A percentile compares a stretch with the other conserved stretches of the same genome.
Evolutionary conservation across 2,797 vertebrate genomes (phyloP).

Genomic region (Nyctibius grandis): DNA sequence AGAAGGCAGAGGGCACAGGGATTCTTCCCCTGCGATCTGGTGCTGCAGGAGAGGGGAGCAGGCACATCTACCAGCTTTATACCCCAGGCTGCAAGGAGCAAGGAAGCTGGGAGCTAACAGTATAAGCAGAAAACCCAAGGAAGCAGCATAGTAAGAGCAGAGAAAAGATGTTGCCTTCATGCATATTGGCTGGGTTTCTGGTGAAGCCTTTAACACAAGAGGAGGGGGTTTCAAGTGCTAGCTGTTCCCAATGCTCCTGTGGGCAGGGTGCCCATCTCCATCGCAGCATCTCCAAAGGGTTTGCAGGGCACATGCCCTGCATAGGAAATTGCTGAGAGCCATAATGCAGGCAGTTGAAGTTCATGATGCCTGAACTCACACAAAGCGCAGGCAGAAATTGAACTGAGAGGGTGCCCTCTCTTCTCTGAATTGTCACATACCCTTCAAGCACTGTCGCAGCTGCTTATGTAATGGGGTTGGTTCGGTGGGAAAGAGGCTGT

Average conservation of each 20-base stretch:
- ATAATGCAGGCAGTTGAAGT: background rate
- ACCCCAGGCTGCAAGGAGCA: background rate
- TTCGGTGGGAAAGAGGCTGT: background rate
- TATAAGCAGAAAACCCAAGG: background rate
- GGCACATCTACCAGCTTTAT: background rate
- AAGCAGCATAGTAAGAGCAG: background rate
- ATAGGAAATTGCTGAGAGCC: background rate
- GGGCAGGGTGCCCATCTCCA: background rate
- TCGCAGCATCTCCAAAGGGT: background rate
- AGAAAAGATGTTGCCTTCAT: background rate
- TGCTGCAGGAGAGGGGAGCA: background rate
- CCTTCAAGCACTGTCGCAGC: background rate
- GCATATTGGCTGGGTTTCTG: background rate
- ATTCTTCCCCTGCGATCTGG: background rate
- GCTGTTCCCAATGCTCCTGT: background rate
- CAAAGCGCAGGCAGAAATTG: background rate
- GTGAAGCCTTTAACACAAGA: background rate
- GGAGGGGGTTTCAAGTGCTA: background rate
- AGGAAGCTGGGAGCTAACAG: background rate
- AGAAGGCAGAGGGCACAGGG: background rate
- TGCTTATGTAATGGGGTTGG: fast-evolving
- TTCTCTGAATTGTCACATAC: background rate
- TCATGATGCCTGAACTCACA: background rate
- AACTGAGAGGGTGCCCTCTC: background rate
- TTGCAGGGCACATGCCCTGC: background rate